A percentile compares a stretch with the other conserved stretches of the same genome.
Evolutionary conservation across 2,888 invertebrate genomes (phyloP).

Genomic region (Drosophila falleni): DNA sequence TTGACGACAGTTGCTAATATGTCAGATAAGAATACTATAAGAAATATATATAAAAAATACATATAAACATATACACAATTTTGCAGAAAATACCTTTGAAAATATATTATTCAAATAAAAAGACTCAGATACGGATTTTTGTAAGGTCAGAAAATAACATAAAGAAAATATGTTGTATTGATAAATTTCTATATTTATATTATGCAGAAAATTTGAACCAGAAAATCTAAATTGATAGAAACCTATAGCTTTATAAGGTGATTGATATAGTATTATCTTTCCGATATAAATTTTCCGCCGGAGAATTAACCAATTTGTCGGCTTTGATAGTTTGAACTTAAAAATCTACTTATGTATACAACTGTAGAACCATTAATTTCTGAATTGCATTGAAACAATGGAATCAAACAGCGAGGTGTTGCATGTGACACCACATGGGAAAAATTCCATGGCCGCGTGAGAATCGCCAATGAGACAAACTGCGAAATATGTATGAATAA

Average conservation of each 20-base stretch:
- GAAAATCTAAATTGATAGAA: not conserved
- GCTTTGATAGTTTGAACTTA: conserved; percentile 12
- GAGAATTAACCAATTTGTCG: conserved; percentile 15
- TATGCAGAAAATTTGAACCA: not conserved
- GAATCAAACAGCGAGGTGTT: conserved; percentile 43
- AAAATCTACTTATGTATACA: conserved; percentile 9
- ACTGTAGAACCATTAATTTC: conserved; percentile 1
- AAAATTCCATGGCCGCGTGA: conserved; percentile 45
- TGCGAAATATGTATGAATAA: conserved; percentile 3
- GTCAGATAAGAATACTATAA: conserved; percentile 10
- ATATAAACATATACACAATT: not conserved
- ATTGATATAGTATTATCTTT: not conserved
- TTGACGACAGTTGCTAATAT: conserved; percentile 12
- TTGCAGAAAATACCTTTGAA: conserved; percentile 1
- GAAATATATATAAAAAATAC: not conserved
- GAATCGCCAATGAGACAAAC: conserved; percentile 14
- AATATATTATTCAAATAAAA: conserved; percentile 1
- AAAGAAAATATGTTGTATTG: not conserved
- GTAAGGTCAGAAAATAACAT: not conserved
- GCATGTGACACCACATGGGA: conserved; percentile 62
- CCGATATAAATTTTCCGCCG: too few species aligned
- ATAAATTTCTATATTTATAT: not conserved
- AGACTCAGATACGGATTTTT: not conserved
- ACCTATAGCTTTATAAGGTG: not conserved
- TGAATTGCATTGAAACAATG: conserved; percentile 46